phyloP scores from a whole-genome alignment of 2,888 invertebrate species.

The Eupithecia centaureata region DNA sequence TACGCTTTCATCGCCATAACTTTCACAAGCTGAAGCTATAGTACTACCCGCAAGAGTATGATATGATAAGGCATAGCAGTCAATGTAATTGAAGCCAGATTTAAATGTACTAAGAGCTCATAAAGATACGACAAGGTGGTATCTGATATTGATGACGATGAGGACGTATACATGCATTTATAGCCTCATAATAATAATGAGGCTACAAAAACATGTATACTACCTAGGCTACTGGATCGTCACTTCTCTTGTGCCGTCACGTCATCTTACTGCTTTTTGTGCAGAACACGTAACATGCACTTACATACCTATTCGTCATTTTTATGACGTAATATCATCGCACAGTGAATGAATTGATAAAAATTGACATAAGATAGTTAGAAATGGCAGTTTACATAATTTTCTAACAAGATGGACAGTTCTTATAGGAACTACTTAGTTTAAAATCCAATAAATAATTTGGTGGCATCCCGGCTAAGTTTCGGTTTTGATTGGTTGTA shows the following conservation, averaged over 20 bases:
- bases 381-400: conserved; percentile 35
- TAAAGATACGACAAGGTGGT: no score
- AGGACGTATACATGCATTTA: no score
- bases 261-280: conserved; percentile 59
- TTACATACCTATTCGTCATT: conserved; percentile 74
- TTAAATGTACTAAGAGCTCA: no score
- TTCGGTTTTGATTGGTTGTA: neutral
- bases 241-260: conserved; percentile 38
- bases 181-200: no score
- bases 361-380: conserved; percentile 33
- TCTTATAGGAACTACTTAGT: neutral
- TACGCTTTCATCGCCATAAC: no score
- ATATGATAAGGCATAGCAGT: no score
- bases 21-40: no score
- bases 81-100: no score
- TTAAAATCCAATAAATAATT: no score
- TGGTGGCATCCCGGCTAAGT: neutral
- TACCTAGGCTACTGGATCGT: conserved; percentile 12
- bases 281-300: conserved; percentile 59
- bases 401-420: conserved; percentile 3
- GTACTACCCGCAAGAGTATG: no score
- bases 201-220: no score
- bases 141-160: no score
- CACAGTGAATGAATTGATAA: conserved; percentile 54
- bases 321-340: conserved; percentile 78